Evolutionary conservation across 2,797 vertebrate genomes (phyloP).

Genomic region (Tragelaphus oryx): DNA sequence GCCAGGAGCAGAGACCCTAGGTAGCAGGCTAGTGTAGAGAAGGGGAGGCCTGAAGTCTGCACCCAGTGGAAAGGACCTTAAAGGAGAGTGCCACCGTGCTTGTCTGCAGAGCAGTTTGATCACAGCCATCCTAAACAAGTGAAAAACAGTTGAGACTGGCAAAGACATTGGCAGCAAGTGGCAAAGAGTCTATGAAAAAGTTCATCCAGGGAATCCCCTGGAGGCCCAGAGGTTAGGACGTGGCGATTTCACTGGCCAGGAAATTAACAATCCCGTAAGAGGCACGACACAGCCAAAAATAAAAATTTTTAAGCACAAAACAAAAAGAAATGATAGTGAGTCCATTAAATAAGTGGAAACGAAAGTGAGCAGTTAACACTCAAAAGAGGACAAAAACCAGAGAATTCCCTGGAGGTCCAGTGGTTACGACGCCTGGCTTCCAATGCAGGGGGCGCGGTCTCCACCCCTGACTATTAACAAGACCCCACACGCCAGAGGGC

Average conservation of each 20-base stretch:
- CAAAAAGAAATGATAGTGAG: neutral
- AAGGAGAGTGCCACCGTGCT: neutral
- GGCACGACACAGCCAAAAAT: neutral
- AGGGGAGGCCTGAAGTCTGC: neutral
- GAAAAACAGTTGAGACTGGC: neutral
- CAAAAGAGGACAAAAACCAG: neutral
- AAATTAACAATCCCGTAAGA: neutral
- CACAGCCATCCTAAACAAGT: neutral
- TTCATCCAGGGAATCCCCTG: neutral
- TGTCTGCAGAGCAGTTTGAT: neutral
- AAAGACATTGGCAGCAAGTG: neutral
- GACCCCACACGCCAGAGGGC: neutral
- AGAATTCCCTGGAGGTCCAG: neutral
- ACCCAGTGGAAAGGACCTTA: neutral
- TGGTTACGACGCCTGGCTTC: neutral
- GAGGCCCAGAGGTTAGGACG: neutral
- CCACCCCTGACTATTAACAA: neutral
- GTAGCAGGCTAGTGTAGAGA: neutral
- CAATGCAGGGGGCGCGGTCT: neutral
- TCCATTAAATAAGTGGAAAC: neutral
- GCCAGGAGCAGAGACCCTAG: neutral
- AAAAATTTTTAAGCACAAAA: neutral
- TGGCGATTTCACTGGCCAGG: neutral
- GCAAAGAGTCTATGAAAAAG: neutral
- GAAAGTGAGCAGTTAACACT: neutral